Conservation (phyloP, 1,140 invertebrate genomes). For the Sycobia sp. region DNA sequence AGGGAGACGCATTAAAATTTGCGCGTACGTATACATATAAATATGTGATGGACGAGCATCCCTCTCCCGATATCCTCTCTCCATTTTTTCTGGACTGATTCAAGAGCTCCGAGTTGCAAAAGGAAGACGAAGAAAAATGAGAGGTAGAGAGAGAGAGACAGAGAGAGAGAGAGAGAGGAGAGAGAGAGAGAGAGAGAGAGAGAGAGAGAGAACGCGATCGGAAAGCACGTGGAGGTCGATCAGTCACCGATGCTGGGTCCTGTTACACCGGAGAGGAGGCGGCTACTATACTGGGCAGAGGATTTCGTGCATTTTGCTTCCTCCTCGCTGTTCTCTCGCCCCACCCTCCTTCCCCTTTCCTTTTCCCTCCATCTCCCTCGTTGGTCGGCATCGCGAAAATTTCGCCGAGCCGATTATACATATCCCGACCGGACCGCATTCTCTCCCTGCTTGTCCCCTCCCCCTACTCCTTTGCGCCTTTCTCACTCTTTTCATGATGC, state of each 20-base stretch:
- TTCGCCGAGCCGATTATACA: conserved; percentile 52
- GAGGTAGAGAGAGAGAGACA: conserved; percentile 29
- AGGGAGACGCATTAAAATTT: conserved; percentile 19
- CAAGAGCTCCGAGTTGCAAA: conserved; percentile 15
- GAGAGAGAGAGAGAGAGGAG: neutral
- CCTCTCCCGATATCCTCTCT: neutral
- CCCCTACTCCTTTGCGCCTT: conserved; percentile 37
- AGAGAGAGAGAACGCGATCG: too few relatives aligned
- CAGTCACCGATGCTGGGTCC: too few relatives aligned
- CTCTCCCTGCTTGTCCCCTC: conserved; percentile 48
- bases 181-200: too few relatives aligned
- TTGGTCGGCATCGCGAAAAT: conserved; percentile 57
- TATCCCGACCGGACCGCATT: conserved; percentile 57
- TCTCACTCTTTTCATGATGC: too few relatives aligned
- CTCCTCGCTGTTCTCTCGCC: too few relatives aligned
- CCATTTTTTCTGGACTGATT: conserved; percentile 1
- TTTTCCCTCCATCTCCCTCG: neutral
- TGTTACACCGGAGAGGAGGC: too few relatives aligned
- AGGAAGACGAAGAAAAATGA: too few relatives aligned
- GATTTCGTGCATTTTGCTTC: too few relatives aligned
- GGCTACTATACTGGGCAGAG: too few relatives aligned
- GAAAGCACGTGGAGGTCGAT: conserved; percentile 53
- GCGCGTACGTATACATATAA: neutral
- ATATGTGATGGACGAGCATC: neutral
- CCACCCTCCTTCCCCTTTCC: neutral